Evolutionary conservation across 2,113 vertebrate species (phyloP).

Genomic region (Nothocercus julius): DNA sequence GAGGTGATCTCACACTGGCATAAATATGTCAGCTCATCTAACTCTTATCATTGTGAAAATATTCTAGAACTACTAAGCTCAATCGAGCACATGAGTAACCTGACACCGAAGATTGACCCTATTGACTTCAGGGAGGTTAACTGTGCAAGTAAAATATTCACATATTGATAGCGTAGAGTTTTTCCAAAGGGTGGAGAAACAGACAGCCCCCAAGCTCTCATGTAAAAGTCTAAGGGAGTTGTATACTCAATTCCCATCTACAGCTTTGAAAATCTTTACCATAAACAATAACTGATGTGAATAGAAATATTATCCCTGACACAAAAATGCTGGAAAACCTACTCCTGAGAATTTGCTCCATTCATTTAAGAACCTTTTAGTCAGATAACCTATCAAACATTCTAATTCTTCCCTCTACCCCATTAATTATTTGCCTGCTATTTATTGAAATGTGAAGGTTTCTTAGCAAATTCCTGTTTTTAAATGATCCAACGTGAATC

Average conservation of each 20-base stretch:
- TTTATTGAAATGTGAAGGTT: background rate
- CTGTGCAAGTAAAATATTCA: conserved; percentile 36
- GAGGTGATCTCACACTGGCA: conserved; percentile 70
- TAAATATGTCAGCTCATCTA: conserved; percentile 72
- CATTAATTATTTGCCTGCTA: background rate
- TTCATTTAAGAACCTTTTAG: conserved; percentile 19
- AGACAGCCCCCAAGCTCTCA: conserved; percentile 1
- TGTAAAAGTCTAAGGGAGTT: background rate
- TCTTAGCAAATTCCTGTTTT: background rate
- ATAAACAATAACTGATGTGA: background rate
- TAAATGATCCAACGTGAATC: background rate
- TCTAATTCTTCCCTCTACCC: background rate
- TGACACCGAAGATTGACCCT: conserved; percentile 40
- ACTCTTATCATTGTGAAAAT: conserved; percentile 73
- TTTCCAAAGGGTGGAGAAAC: background rate
- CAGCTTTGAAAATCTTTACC: conserved; percentile 3
- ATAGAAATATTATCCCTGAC: background rate
- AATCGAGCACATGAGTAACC: conserved; percentile 32
- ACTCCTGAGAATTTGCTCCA: background rate
- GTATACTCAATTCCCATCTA: background rate
- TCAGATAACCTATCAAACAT: background rate
- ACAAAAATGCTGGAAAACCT: conserved; percentile 5
- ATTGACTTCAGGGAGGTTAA: conserved; percentile 34
- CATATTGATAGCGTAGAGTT: background rate
- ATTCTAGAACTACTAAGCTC: conserved; percentile 61